Percentiles rank a stretch among this genome's conserved stretches.
phyloP scores from a whole-genome alignment of 2,797 vertebrate species.

The Dendrocincla tyrannina region DNA sequence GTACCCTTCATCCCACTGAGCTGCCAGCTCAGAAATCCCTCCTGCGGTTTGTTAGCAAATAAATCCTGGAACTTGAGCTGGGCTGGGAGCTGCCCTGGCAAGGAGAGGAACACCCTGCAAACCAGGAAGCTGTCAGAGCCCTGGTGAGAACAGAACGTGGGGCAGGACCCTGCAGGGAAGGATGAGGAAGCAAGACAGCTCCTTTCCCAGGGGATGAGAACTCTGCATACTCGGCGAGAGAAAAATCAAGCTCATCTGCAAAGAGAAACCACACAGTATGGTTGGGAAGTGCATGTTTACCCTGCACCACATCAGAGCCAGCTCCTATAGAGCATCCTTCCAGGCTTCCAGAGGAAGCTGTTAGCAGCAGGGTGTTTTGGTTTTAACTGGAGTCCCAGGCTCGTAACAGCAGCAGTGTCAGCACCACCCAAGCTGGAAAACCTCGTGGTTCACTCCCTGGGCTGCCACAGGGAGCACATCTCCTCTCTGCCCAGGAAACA shows the following conservation, averaged over 20 bases:
- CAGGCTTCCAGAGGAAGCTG: background rate
- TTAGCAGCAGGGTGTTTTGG: background rate
- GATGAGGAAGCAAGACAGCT: background rate
- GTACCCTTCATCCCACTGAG: background rate
- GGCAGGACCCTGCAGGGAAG: background rate
- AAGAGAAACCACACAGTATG: background rate
- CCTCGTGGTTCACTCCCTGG: background rate
- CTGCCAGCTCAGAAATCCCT: background rate
- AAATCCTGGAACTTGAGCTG: background rate
- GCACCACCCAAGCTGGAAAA: background rate
- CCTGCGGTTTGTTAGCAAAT: background rate
- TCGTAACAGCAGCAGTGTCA: accelerated
- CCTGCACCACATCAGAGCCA: background rate
- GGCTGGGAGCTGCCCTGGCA: background rate
- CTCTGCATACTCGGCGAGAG: accelerated
- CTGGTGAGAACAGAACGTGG: background rate
- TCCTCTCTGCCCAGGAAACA: background rate
- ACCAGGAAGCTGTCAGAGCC: background rate
- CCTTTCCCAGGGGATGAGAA: background rate
- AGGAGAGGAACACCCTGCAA: background rate
- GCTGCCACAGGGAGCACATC: background rate
- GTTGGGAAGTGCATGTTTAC: background rate
- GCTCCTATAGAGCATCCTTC: background rate
- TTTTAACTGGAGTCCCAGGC: background rate
- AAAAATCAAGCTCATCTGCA: background rate